Evolutionary conservation across 2,113 vertebrate genomes (phyloP).

Genomic region (Epinephelus fuscoguttatus): DNA sequence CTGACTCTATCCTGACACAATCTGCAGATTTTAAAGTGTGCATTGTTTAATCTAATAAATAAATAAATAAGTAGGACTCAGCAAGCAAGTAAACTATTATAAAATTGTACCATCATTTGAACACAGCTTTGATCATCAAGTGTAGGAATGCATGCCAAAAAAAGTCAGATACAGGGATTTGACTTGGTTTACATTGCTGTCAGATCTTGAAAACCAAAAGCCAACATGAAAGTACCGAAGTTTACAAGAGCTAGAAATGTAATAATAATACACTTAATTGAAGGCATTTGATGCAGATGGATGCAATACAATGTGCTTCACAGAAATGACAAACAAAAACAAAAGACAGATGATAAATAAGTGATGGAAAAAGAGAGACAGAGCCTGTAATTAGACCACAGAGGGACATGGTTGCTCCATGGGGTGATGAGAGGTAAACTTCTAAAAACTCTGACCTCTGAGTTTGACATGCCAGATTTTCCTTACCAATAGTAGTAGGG

Average conservation of each 20-base stretch:
- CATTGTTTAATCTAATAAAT: not conserved
- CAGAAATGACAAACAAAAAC: not conserved
- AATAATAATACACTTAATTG: not conserved
- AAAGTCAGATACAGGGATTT: not conserved
- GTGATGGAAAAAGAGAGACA: not conserved
- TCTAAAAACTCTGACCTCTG: slow-evolving; percentile 24
- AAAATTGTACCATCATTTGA: not conserved
- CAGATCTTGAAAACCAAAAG: slow-evolving; percentile 4
- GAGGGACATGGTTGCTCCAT: not conserved
- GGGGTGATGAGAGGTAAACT: slow-evolving; percentile 2
- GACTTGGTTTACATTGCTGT: not conserved
- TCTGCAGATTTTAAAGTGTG: not conserved
- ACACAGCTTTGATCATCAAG: not conserved
- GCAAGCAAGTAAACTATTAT: not conserved
- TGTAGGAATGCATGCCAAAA: not conserved
- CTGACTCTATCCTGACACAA: not conserved
- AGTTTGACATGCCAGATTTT: not conserved
- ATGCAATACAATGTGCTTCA: not conserved
- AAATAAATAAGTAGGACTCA: not conserved
- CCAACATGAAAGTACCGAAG: not conserved
- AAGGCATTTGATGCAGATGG: not conserved
- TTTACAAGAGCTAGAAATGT: not conserved
- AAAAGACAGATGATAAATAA: not conserved
- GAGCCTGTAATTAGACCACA: not conserved
- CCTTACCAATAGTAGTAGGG: not conserved